Evolutionary conservation across 2,797 vertebrate genomes (phyloP).

Genomic region (Hoplostethus mediterraneus): DNA sequence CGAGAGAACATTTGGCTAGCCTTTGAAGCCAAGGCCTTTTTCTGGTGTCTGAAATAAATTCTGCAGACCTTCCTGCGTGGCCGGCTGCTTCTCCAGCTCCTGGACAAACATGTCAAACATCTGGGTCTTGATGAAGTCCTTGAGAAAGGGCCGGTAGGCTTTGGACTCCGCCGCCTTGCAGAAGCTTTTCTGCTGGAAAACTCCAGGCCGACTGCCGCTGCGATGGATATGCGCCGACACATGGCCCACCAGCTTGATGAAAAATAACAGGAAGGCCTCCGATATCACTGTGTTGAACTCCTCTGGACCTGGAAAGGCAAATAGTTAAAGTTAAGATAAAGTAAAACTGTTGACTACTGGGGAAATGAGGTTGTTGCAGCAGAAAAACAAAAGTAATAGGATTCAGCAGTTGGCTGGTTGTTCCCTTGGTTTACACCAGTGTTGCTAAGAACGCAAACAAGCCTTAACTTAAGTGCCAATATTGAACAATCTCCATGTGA

Average conservation of each 20-base stretch:
- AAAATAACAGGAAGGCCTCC: slow-evolving; percentile 86
- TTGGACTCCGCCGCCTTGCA: slow-evolving; percentile 82
- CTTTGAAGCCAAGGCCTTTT: too few relatives aligned
- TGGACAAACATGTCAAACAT: slow-evolving; percentile 91
- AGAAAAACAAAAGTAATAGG: too few relatives aligned
- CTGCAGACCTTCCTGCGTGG: slow-evolving; percentile 81
- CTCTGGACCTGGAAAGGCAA: slow-evolving; percentile 73
- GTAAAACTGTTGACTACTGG: too few relatives aligned
- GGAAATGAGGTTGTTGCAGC: too few relatives aligned
- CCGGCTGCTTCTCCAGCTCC: slow-evolving; percentile 84
- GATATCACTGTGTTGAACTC: slow-evolving; percentile 85
- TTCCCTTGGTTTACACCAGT: neutral
- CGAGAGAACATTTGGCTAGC: too few relatives aligned
- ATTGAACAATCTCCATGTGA: too few relatives aligned
- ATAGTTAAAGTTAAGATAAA: too few relatives aligned
- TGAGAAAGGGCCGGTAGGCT: slow-evolving; percentile 80
- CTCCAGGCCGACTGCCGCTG: slow-evolving; percentile 52
- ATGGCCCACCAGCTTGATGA: slow-evolving; percentile 85
- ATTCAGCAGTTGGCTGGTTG: too few relatives aligned
- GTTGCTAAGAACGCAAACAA: too few relatives aligned
- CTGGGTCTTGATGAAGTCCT: slow-evolving; percentile 87
- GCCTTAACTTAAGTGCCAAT: too few relatives aligned
- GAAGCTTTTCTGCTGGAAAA: slow-evolving; percentile 86
- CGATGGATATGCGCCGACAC: slow-evolving; percentile 82
- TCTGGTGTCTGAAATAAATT: neutral